A percentile compares a stretch with the other conserved stretches of the same genome.
Evolutionary conservation across 2,797 vertebrate species (phyloP).

Genomic region (Tragopan temminckii): DNA sequence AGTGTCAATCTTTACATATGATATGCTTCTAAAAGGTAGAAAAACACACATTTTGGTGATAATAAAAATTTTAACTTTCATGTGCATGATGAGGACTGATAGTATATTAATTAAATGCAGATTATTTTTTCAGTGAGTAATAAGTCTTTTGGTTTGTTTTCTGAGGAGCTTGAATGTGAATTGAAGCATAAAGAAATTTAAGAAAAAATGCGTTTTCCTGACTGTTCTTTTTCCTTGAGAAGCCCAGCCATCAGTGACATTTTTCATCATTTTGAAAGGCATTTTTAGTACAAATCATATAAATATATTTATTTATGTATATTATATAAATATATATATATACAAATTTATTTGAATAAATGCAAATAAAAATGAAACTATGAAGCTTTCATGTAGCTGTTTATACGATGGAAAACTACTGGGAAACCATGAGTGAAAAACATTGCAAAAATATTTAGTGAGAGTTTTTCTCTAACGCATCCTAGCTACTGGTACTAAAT

Average conservation of each 20-base stretch:
- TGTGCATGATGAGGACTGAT: background rate
- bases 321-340: too few relatives aligned
- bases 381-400: background rate
- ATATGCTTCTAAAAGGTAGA: background rate
- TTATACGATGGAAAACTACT: background rate
- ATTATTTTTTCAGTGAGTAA: background rate
- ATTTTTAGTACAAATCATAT: slow-evolving; percentile 2
- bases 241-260: background rate
- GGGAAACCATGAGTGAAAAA: background rate
- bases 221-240: background rate
- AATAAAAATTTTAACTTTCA: background rate
- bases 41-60: background rate
- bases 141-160: background rate
- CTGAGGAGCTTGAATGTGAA: background rate
- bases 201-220: accelerated
- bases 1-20: background rate
- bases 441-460: background rate
- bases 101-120: background rate
- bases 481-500: background rate
- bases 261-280: background rate
- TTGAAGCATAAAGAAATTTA: background rate
- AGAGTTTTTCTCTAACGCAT: background rate
- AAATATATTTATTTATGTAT: too few relatives aligned
- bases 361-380: too few relatives aligned
- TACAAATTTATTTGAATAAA: too few relatives aligned